phyloP scores from a whole-genome alignment of 2,888 invertebrate genomes.

The Ichneumon xanthorius region DNA sequence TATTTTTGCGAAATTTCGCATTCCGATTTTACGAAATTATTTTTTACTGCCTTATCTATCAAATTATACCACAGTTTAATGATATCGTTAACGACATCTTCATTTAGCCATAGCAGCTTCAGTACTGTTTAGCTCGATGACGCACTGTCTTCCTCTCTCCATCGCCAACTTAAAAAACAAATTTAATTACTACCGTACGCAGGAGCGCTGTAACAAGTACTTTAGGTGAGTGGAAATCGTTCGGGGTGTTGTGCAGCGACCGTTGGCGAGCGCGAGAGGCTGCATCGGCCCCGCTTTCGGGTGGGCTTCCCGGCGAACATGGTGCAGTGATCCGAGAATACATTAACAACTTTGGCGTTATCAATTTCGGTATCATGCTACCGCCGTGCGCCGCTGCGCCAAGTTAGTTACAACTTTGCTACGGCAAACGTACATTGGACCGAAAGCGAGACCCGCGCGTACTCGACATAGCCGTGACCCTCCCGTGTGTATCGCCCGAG shows the following conservation, averaged over 20 bases:
- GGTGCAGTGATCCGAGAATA: conserved; percentile 80
- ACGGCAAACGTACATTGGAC: conserved; percentile 20
- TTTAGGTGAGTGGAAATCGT: conserved; percentile 15
- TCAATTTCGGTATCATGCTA: conserved; percentile 79
- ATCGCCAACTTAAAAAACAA: neutral
- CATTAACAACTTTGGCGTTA: conserved; percentile 82
- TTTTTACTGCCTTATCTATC: no score
- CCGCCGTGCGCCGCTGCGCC: conserved; percentile 72
- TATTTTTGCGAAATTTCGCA: no score
- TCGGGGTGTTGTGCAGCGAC: conserved; percentile 5
- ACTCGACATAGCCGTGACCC: conserved; percentile 40
- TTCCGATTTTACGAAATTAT: no score
- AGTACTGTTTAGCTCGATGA: neutral
- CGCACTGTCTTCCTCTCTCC: neutral
- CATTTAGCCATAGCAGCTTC: neutral
- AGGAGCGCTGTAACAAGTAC: neutral
- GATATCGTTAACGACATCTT: neutral
- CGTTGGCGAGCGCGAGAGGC: conserved; percentile 7
- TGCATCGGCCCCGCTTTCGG: conserved; percentile 45
- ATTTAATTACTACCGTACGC: neutral
- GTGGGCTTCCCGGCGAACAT: conserved; percentile 72
- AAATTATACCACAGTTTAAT: neutral
- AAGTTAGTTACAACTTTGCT: conserved; percentile 76
- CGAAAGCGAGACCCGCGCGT: neutral
- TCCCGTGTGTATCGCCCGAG: conserved; percentile 55